Evolutionary conservation across 2,113 vertebrate species (phyloP).

Genomic region (Mus pahari): DNA sequence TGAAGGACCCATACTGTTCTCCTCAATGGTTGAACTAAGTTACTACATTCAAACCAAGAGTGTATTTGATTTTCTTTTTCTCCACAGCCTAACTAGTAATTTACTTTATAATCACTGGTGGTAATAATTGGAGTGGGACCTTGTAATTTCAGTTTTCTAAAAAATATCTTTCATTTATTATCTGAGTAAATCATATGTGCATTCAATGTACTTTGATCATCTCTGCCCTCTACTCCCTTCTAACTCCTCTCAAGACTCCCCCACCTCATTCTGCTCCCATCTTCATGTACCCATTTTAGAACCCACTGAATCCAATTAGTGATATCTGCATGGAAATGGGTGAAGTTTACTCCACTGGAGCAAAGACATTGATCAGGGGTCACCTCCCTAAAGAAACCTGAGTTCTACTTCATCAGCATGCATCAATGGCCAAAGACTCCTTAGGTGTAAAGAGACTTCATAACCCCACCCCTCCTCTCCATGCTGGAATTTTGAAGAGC

Average conservation of each 20-base stretch:
- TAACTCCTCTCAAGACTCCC: too few relatives aligned
- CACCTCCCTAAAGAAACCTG: background rate
- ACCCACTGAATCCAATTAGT: background rate
- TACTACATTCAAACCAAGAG: background rate
- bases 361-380: background rate
- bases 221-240: background rate
- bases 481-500: background rate
- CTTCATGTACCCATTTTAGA: background rate
- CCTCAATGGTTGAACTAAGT: background rate
- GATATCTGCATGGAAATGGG: background rate
- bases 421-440: background rate
- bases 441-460: background rate
- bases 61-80: background rate
- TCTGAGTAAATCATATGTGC: background rate
- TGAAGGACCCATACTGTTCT: background rate
- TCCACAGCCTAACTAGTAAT: background rate
- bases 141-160: background rate
- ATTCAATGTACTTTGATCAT: background rate
- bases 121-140: background rate
- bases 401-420: background rate
- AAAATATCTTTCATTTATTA: background rate
- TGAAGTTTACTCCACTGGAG: background rate
- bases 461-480: background rate
- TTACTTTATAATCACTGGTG: background rate
- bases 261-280: background rate